Evolutionary conservation across 2,797 vertebrate species (phyloP).

Genomic region (Semaprochilodus insignis): DNA sequence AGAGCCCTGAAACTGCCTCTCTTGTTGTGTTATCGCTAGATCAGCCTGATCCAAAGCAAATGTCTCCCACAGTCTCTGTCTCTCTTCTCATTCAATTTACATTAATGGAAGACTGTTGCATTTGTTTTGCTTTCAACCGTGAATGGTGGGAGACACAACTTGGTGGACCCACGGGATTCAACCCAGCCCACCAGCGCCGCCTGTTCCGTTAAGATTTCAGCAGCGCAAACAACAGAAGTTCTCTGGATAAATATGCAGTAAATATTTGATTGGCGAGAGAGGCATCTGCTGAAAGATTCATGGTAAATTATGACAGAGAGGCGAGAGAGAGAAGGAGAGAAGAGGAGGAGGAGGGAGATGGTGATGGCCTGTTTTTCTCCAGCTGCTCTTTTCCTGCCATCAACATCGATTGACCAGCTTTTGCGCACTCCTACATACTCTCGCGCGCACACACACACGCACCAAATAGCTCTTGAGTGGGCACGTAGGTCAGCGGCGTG

Average conservation of each 20-base stretch:
- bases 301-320: constrained; percentile 14
- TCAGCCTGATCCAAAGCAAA: not conserved
- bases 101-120: not conserved
- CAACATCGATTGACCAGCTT: constrained; percentile 43
- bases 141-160: not conserved
- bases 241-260: constrained; percentile 13
- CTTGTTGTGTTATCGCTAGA: not conserved
- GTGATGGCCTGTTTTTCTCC: constrained; percentile 28
- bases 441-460: not conserved
- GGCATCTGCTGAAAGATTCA: constrained; percentile 22
- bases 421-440: constrained; percentile 35
- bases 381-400: constrained; percentile 37
- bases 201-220: not conserved
- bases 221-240: not conserved
- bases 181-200: not conserved
- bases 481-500: constrained; percentile 23
- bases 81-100: not conserved
- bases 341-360: not conserved
- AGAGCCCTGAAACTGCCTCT: not conserved
- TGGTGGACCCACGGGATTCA: not conserved
- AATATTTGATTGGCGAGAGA: constrained; percentile 8
- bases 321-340: not conserved
- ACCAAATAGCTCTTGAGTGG: constrained; percentile 22
- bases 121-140: not conserved
- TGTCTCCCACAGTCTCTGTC: not conserved